phyloP scores from a whole-genome alignment of 2,888 invertebrate genomes.

The Tinea semifulvella region DNA sequence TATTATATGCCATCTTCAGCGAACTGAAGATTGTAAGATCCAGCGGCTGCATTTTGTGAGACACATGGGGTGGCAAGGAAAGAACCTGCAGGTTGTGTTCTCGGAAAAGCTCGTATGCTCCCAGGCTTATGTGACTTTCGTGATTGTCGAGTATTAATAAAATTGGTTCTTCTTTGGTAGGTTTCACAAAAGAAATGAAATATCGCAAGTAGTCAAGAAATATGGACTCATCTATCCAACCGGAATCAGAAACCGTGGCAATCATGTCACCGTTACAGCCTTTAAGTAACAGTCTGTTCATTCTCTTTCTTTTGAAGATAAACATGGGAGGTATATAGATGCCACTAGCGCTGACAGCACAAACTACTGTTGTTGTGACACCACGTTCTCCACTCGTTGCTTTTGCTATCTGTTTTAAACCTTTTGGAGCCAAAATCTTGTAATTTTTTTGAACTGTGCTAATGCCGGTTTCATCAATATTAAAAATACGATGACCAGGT shows the following conservation, averaged over 20 bases:
- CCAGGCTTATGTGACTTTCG: conserved; percentile 24
- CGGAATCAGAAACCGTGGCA: conserved; percentile 23
- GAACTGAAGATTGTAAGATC: no score
- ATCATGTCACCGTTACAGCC: no score
- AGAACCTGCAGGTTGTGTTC: conserved; percentile 24
- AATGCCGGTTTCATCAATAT: no score
- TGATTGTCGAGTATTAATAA: conserved; percentile 25
- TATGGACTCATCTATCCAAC: conserved; percentile 27
- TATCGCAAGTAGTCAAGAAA: conserved; percentile 27
- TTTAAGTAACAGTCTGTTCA: no score
- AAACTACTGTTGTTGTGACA: conserved; percentile 20
- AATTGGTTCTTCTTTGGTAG: conserved; percentile 22
- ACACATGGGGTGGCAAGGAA: conserved; percentile 27
- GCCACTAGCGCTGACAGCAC: no score
- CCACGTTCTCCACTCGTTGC: conserved; percentile 19
- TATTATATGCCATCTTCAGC: no score
- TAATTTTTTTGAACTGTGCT: no score
- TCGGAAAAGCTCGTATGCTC: conserved; percentile 20
- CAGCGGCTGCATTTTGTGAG: conserved; percentile 22
- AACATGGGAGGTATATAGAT: no score
- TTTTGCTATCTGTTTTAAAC: conserved; percentile 21
- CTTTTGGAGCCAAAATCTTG: no score
- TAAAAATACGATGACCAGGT: no score
- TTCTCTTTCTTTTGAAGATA: no score
- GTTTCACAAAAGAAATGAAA: conserved; percentile 23